phyloP scores from a whole-genome alignment of 2,113 vertebrate genomes.

The Neolamprologus cancellatus region DNA sequence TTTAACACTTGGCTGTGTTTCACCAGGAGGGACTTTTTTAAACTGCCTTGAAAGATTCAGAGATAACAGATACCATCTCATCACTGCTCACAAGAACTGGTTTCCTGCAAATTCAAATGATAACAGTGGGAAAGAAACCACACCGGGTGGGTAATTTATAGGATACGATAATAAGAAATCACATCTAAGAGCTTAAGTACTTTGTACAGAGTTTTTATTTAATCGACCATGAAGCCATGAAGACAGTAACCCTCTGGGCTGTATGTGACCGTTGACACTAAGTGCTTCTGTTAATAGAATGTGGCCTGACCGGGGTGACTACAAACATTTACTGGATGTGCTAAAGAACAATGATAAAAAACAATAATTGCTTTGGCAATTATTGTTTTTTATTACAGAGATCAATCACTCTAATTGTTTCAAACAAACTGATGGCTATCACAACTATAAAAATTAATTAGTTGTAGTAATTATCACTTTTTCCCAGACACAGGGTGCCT shows the following conservation, averaged over 20 bases:
- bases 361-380: fast-evolving
- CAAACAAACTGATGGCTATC: neutral
- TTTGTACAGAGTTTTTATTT: neutral
- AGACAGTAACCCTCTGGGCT: neutral
- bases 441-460: neutral
- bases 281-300: neutral
- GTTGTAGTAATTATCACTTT: neutral
- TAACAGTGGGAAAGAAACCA: neutral
- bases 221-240: neutral
- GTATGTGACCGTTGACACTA: neutral
- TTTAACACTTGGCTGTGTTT: neutral
- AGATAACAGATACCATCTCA: neutral
- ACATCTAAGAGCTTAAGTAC: neutral
- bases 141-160: neutral
- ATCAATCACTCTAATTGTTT: neutral
- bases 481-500: neutral
- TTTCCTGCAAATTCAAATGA: fast-evolving
- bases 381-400: neutral
- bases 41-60: neutral
- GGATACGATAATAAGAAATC: neutral
- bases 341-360: neutral
- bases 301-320: fast-evolving
- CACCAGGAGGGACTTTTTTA: neutral
- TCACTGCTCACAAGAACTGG: neutral
- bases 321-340: neutral